These are phyloP conservation scores for Rhagophthalmus giganteus DNA, from an alignment of 2,888 invertebrate species.

Conservation along the genomic window DNA sequence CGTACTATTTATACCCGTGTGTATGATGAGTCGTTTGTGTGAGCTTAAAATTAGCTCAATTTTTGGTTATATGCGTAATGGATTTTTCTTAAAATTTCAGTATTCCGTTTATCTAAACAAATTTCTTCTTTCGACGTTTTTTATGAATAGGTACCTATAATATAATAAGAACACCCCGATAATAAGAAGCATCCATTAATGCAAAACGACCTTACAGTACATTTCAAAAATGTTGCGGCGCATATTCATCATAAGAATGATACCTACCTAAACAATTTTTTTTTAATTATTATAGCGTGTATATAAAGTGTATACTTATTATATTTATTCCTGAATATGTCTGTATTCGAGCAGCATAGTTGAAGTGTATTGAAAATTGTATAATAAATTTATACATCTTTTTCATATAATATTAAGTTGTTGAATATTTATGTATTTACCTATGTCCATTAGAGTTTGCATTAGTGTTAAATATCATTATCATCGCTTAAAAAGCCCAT, in stretches of 20 bases:
- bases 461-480: slow-evolving; percentile 55
- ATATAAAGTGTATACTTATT: slow-evolving; percentile 28
- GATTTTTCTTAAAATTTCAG: slow-evolving; percentile 9
- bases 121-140: no score
- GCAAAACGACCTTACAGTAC: slow-evolving; percentile 35
- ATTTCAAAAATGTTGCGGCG: slow-evolving; percentile 47
- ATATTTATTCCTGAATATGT: slow-evolving; percentile 41
- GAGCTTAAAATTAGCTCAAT: slow-evolving; percentile 27
- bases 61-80: slow-evolving; percentile 14
- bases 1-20: slow-evolving; percentile 38
- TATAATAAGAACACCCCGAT: neutral
- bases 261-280: no score
- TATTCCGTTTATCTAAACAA: slow-evolving; percentile 13
- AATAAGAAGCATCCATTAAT: slow-evolving; percentile 40
- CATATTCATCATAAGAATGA: slow-evolving; percentile 34
- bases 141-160: no score
- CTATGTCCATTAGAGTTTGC: slow-evolving; percentile 53
- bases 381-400: slow-evolving; percentile 48
- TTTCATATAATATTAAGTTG: slow-evolving; percentile 49
- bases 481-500: slow-evolving; percentile 56
- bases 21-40: slow-evolving; percentile 34
- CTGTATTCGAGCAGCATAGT: slow-evolving; percentile 45
- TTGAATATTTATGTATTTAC: slow-evolving; percentile 52
- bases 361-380: slow-evolving; percentile 44
- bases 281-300: slow-evolving; percentile 22